Evolutionary conservation across 2,888 invertebrate species (phyloP).

Genomic region (Chloroclystis v-ata): DNA sequence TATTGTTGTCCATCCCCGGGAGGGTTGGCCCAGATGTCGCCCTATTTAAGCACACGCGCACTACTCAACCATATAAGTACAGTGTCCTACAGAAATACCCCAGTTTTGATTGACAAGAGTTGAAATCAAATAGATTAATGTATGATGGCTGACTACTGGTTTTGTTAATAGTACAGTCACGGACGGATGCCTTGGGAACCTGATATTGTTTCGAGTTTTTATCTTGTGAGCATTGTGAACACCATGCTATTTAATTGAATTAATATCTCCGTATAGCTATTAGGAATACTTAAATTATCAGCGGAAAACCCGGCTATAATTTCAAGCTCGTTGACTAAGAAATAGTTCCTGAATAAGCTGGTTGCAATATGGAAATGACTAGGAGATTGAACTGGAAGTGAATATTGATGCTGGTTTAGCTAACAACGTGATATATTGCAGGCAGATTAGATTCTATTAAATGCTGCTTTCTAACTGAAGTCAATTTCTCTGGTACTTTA

Average conservation of each 20-base stretch:
- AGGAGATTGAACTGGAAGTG: slow-evolving; percentile 45
- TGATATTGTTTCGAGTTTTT: slow-evolving; percentile 20
- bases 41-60: slow-evolving; percentile 64
- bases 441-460: slow-evolving; percentile 66
- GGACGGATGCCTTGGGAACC: slow-evolving; percentile 23
- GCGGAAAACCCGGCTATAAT: slow-evolving; percentile 14
- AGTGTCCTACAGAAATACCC: slow-evolving; percentile 23
- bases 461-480: slow-evolving; percentile 62
- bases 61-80: slow-evolving; percentile 24
- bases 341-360: slow-evolving; percentile 19
- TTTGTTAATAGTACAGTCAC: slow-evolving; percentile 25
- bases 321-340: slow-evolving; percentile 12
- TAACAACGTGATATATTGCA: slow-evolving; percentile 52
- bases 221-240: background rate
- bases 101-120: slow-evolving; percentile 27
- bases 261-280: slow-evolving; percentile 10
- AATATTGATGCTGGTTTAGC: slow-evolving; percentile 54
- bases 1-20: slow-evolving; percentile 73
- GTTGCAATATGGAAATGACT: slow-evolving; percentile 33
- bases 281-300: slow-evolving; percentile 9
- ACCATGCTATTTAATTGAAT: slow-evolving; percentile 8
- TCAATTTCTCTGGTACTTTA: slow-evolving; percentile 53
- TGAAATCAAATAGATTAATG: slow-evolving; percentile 24
- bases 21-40: slow-evolving; percentile 58
- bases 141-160: slow-evolving; percentile 22